phyloP scores from a whole-genome alignment of 2,888 invertebrate species.

The Caenorhabditis imperialis region DNA sequence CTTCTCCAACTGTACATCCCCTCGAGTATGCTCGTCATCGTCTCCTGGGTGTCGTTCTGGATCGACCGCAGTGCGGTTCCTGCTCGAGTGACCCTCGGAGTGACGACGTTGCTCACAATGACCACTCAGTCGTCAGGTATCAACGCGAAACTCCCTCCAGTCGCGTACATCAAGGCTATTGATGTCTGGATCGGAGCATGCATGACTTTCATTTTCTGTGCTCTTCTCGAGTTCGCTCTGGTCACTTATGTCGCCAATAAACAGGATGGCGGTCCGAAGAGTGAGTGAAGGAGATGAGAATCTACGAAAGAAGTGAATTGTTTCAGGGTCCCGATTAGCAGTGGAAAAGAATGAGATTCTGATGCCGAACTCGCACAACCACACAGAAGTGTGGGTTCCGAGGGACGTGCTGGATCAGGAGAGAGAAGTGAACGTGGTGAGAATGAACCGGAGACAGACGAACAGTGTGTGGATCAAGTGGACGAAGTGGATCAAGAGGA shows the following conservation, averaged over 20 bases:
- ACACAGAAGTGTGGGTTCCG: slow-evolving; percentile 61
- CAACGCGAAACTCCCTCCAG: slow-evolving; percentile 76
- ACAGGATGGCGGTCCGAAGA: slow-evolving; percentile 54
- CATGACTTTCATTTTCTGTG: slow-evolving; percentile 94
- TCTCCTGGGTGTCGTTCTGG: slow-evolving; percentile 76
- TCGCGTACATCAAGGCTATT: slow-evolving; percentile 91
- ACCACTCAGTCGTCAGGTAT: slow-evolving; percentile 84
- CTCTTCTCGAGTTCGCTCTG: slow-evolving; percentile 94
- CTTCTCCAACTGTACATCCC: slow-evolving; percentile 99
- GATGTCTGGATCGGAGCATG: slow-evolving; percentile 81
- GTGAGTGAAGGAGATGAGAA: slow-evolving; percentile 35
- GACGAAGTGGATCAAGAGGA: slow-evolving; percentile 65
- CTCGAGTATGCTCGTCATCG: slow-evolving; percentile 83
- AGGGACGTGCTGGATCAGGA: slow-evolving; percentile 61
- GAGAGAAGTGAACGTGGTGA: slow-evolving; percentile 59
- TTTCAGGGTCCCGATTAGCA: slow-evolving; percentile 38
- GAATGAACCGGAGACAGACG: slow-evolving; percentile 46
- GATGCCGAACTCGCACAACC: slow-evolving; percentile 44
- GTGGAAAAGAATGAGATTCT: slow-evolving; percentile 29
- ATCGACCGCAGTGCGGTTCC: slow-evolving; percentile 70
- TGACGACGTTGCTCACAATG: slow-evolving; percentile 95
- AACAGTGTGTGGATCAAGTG: slow-evolving; percentile 45
- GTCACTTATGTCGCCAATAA: slow-evolving; percentile 86
- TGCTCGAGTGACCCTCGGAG: slow-evolving; percentile 83
- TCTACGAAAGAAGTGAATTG: neutral